Evolutionary conservation across 2,888 invertebrate species (phyloP).

Genomic region (Drosophila putrida): DNA sequence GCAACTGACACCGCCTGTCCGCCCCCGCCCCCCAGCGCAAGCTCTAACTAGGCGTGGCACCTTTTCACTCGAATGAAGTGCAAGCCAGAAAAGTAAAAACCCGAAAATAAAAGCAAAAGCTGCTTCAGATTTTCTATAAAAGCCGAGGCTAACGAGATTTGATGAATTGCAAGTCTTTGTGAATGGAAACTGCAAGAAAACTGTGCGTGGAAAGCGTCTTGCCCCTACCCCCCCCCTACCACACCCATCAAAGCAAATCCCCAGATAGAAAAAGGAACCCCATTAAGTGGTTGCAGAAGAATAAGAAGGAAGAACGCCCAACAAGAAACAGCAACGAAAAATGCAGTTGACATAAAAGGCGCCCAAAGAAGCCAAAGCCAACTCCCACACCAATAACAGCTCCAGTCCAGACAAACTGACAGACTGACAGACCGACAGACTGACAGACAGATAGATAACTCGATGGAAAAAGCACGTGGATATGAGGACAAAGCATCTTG

Average conservation of each 20-base stretch:
- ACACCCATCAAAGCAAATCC: slow-evolving; percentile 30
- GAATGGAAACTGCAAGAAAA: slow-evolving; percentile 72
- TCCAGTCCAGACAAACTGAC: slow-evolving; percentile 15
- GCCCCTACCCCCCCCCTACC: background rate
- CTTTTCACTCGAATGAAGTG: slow-evolving; percentile 51
- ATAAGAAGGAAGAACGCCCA: slow-evolving; percentile 43
- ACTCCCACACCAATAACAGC: slow-evolving; percentile 17
- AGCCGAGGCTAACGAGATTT: slow-evolving; percentile 79
- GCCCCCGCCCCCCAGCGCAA: background rate
- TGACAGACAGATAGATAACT: slow-evolving; percentile 36
- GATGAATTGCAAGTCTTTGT: slow-evolving; percentile 79
- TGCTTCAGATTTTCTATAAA: slow-evolving; percentile 78
- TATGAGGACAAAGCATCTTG: slow-evolving; percentile 65
- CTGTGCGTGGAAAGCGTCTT: slow-evolving; percentile 68
- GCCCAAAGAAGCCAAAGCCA: slow-evolving; percentile 29
- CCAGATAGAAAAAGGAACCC: slow-evolving; percentile 38
- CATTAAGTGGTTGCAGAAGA: slow-evolving; percentile 75
- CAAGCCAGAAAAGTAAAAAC: slow-evolving; percentile 42
- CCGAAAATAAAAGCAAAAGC: slow-evolving; percentile 56
- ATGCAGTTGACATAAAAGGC: slow-evolving; percentile 77
- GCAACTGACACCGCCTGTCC: slow-evolving; percentile 1
- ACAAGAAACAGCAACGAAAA: slow-evolving; percentile 66
- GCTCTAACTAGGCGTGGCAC: slow-evolving; percentile 46
- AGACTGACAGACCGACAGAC: slow-evolving; percentile 10
- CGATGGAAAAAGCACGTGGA: slow-evolving; percentile 21